Evolutionary conservation across 2,888 invertebrate species (phyloP).

Genomic region (Camponotus fellah): DNA sequence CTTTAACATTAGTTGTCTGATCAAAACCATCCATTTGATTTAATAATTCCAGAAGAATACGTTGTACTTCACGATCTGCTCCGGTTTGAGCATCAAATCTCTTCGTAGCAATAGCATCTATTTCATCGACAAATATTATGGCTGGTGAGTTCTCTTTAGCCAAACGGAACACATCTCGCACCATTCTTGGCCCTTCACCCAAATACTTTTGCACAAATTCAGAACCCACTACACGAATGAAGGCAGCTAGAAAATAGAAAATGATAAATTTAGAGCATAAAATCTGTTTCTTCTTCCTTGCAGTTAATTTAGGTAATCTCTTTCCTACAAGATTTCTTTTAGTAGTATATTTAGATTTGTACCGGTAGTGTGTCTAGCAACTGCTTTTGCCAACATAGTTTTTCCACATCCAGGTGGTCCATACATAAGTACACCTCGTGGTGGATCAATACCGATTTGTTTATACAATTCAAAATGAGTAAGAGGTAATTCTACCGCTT

Average conservation of each 20-base stretch:
- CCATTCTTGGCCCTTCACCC: conserved; percentile 99
- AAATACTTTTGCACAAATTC: conserved; percentile 99
- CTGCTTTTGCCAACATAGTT: conserved; percentile 99
- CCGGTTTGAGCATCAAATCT: conserved; percentile 99
- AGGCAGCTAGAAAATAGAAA: conserved; percentile 92
- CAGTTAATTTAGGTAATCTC: neutral
- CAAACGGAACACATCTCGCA: conserved; percentile 98
- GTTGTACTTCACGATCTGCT: conserved; percentile 99
- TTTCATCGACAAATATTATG: conserved; percentile 99
- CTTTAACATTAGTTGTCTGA: conserved; percentile 99
- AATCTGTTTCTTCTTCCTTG: neutral
- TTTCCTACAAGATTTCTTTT: neutral
- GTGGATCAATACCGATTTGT: conserved; percentile 99
- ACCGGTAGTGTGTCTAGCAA: conserved; percentile 99
- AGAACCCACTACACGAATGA: conserved; percentile 99
- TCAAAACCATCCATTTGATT: conserved; percentile 99
- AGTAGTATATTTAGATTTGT: conserved; percentile 49
- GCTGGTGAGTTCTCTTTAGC: conserved; percentile 99
- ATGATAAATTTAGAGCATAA: neutral
- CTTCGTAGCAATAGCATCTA: conserved; percentile 99
- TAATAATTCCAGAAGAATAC: conserved; percentile 97
- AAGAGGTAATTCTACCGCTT: conserved; percentile 98
- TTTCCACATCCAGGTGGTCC: conserved; percentile 99
- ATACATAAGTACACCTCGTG: conserved; percentile 99
- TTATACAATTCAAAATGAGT: conserved; percentile 99